Percentiles rank a stretch among this genome's conserved stretches.
These are phyloP conservation scores for Romanogobio albipinnatus DNA, from an alignment of 2,113 vertebrate genomes.

Conservation along the genomic window DNA sequence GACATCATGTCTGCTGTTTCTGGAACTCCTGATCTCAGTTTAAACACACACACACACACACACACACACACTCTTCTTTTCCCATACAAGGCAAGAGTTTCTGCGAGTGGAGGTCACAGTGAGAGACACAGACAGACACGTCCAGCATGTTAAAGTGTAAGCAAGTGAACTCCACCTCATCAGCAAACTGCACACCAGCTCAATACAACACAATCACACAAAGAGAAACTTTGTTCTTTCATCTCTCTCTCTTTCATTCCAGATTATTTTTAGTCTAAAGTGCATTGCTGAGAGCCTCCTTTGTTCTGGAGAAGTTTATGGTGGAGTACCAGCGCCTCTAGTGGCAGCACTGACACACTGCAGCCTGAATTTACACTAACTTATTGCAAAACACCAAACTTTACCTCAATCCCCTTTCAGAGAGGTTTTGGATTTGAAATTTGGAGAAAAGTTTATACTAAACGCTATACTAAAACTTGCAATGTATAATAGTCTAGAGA, in stretches of 20 bases:
- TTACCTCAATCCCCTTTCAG: neutral
- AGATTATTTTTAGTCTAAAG: conserved; percentile 43
- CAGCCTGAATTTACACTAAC: conserved; percentile 14
- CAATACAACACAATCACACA: conserved; percentile 24
- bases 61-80: conserved; percentile 52
- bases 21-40: conserved; percentile 26
- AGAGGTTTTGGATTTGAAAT: neutral
- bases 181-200: conserved; percentile 33
- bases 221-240: conserved; percentile 39
- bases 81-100: conserved; percentile 39
- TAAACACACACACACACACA: conserved; percentile 26
- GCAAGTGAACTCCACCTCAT: conserved; percentile 20
- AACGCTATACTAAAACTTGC: neutral
- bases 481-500: neutral
- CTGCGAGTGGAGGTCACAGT: conserved; percentile 42
- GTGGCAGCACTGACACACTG: conserved; percentile 2
- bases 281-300: conserved; percentile 30
- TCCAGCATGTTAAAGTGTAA: conserved; percentile 4
- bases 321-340: conserved; percentile 38
- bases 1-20: conserved; percentile 8
- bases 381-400: conserved; percentile 4
- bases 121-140: conserved; percentile 44
- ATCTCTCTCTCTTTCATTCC: conserved; percentile 40
- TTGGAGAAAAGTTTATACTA: neutral
- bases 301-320: conserved; percentile 28